A percentile compares a stretch with the other conserved stretches of the same genome.
These are phyloP conservation scores for Acleris sparsana DNA, from an alignment of 2,888 invertebrate genomes.

Conservation along the genomic window DNA sequence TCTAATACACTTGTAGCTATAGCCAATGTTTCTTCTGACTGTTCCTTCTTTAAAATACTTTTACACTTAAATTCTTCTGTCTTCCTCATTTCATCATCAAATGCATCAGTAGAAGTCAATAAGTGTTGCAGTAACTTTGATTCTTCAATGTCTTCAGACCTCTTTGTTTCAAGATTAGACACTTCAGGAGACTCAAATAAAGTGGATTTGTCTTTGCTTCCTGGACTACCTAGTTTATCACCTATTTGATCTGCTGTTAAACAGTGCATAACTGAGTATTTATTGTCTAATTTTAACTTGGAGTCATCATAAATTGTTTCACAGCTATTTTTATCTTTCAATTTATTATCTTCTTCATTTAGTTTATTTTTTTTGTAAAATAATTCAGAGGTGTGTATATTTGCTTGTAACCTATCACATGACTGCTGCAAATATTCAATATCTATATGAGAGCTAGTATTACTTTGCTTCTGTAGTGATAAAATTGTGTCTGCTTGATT, in stretches of 20 bases:
- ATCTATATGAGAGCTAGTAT: not conserved
- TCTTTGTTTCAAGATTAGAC: conserved; percentile 3
- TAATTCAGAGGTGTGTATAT: not conserved
- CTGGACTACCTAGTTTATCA: conserved; percentile 2
- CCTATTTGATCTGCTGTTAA: not conserved
- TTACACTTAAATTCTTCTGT: too few relatives aligned
- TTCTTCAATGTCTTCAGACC: not conserved
- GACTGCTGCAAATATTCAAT: not conserved
- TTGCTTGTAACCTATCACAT: not conserved
- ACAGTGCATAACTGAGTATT: not conserved
- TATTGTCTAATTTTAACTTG: not conserved
- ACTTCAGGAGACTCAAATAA: not conserved
- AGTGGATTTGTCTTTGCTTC: conserved; percentile 1
- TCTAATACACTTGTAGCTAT: conserved; percentile 66
- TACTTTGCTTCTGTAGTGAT: conserved; percentile 10
- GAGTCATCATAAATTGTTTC: not conserved
- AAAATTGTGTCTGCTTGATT: conserved; percentile 8
- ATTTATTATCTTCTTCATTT: conserved; percentile 32
- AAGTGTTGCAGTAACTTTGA: conserved; percentile 20
- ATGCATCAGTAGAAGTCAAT: conserved; percentile 7
- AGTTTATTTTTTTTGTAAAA: conserved; percentile 4
- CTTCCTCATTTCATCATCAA: conserved; percentile 4
- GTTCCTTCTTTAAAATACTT: not conserved
- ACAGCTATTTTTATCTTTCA: not conserved
- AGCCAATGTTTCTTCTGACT: conserved; percentile 47